Conservation (phyloP, 2,888 invertebrate genomes). For the Drosophila anomalipes region DNA sequence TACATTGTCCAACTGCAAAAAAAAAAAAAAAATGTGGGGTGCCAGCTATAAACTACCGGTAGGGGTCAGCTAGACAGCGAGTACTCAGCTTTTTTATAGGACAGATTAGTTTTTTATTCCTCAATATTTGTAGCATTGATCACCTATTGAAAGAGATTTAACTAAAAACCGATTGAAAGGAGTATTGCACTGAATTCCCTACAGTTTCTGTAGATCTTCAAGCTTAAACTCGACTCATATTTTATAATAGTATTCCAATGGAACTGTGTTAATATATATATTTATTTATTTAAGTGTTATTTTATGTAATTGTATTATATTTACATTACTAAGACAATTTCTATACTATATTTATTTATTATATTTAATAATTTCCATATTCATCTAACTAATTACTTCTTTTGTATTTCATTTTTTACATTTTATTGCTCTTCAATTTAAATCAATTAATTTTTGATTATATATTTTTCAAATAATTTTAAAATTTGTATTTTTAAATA, state of each 20-base stretch:
- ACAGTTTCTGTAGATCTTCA: accelerated
- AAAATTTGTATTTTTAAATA: background rate
- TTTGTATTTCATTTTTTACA: background rate
- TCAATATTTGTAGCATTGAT: background rate
- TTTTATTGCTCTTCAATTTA: background rate
- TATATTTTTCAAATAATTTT: background rate
- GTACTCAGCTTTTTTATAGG: background rate
- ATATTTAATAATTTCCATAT: background rate
- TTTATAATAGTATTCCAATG: accelerated
- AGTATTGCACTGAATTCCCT: background rate
- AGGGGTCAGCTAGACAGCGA: background rate
- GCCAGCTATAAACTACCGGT: constrained; percentile 21
- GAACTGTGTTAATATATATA: background rate
- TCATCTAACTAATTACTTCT: background rate
- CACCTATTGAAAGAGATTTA: accelerated
- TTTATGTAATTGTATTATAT: background rate
- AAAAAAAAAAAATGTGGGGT: constrained; percentile 16
- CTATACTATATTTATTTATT: background rate
- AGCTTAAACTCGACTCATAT: too few species aligned
- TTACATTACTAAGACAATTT: background rate
- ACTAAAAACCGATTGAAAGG: background rate
- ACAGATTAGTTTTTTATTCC: background rate
- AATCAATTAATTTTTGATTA: background rate
- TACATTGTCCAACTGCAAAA: constrained; percentile 41
- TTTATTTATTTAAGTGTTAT: background rate